Evolutionary conservation across 2,888 invertebrate species (phyloP).

Genomic region (Mylabris sibirica): DNA sequence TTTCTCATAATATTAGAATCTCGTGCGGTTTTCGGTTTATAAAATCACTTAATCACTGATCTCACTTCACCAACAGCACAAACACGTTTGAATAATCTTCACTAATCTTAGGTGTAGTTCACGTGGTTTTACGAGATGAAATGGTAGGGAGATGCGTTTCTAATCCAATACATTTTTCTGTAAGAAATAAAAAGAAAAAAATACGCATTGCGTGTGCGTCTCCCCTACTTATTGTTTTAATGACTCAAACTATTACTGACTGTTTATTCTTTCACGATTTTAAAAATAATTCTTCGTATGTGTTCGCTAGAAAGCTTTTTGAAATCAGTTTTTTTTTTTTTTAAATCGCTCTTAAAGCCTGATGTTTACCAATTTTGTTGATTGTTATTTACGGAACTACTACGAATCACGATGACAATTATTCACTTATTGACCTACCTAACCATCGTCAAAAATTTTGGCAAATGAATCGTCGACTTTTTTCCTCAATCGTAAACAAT

Average conservation of each 20-base stretch:
- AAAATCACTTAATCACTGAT: slow-evolving; percentile 24
- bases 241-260: slow-evolving; percentile 38
- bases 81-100: slow-evolving; percentile 26
- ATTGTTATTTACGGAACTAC: slow-evolving; percentile 3
- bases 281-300: slow-evolving; percentile 31
- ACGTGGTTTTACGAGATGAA: slow-evolving; percentile 22
- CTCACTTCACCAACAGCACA: slow-evolving; percentile 26
- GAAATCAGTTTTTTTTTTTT: background rate
- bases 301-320: background rate
- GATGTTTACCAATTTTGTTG: background rate
- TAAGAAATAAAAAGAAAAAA: slow-evolving; percentile 19
- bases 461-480: background rate
- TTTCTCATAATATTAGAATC: slow-evolving; percentile 30
- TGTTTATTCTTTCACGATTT: slow-evolving; percentile 18
- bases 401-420: background rate
- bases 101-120: slow-evolving; percentile 17
- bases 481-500: background rate
- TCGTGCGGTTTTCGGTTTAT: slow-evolving; percentile 38
- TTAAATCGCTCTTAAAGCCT: background rate
- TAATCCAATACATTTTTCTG: background rate
- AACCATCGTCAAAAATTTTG: background rate
- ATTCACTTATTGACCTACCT: background rate
- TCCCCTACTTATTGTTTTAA: slow-evolving; percentile 34
- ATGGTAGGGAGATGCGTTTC: slow-evolving; percentile 28
- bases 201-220: slow-evolving; percentile 44